Conservation (phyloP, 2,888 invertebrate species). For the Agrenia bidenticulata region DNA sequence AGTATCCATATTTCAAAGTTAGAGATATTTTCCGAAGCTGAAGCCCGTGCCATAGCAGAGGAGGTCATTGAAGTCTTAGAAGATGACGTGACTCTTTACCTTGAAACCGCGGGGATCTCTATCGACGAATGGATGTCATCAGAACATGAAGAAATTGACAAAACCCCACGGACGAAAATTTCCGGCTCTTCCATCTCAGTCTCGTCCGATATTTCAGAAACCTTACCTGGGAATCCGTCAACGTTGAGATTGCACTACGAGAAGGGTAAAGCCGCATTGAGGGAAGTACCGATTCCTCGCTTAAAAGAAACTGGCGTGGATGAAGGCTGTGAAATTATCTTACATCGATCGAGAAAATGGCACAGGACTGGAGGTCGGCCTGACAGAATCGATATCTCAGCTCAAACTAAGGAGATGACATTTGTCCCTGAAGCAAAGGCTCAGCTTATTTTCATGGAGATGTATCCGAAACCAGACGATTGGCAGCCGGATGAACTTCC, state of each 20-base stretch:
- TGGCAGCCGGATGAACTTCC: slow-evolving; percentile 22
- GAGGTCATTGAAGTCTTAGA: slow-evolving; percentile 38
- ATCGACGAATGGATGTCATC: slow-evolving; percentile 20
- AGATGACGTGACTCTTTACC: slow-evolving; percentile 35
- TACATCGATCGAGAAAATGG: slow-evolving; percentile 28
- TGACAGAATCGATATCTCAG: slow-evolving; percentile 5
- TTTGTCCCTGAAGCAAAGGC: slow-evolving; percentile 30
- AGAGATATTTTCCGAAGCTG: slow-evolving; percentile 3
- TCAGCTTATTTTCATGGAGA: slow-evolving; percentile 26
- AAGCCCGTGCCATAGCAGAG: slow-evolving; percentile 41
- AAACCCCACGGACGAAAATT: neutral
- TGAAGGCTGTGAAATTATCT: slow-evolving; percentile 29
- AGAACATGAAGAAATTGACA: slow-evolving; percentile 18
- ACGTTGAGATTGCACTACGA: slow-evolving; percentile 28
- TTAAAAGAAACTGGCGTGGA: slow-evolving; percentile 17
- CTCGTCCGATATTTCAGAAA: slow-evolving; percentile 18
- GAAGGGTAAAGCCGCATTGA: slow-evolving; percentile 24
- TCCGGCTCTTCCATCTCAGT: slow-evolving; percentile 21
- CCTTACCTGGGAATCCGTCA: slow-evolving; percentile 36
- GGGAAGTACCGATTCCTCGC: slow-evolving; percentile 6
- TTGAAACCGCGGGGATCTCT: slow-evolving; percentile 18
- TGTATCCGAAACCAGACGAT: slow-evolving; percentile 37
- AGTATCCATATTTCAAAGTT: slow-evolving; percentile 21
- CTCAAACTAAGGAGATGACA: slow-evolving; percentile 43
- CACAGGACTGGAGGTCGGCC: slow-evolving; percentile 2